A percentile compares a stretch with the other conserved stretches of the same genome.
Conservation (phyloP, 1,140 invertebrate species). For the Goniozus legneri region DNA sequence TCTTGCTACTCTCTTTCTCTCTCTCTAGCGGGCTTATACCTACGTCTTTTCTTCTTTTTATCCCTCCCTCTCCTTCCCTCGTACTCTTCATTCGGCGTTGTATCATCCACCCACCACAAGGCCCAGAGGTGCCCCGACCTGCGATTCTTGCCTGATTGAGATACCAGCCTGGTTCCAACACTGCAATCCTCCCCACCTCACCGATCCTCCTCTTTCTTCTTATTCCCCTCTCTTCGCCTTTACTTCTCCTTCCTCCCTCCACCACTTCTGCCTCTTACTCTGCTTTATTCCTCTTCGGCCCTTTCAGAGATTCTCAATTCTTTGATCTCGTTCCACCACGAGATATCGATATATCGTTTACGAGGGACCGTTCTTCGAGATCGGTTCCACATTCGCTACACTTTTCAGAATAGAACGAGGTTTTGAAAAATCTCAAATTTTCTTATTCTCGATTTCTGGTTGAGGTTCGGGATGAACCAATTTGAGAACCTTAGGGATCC, state of each 20-base stretch:
- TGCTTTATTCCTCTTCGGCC: neutral
- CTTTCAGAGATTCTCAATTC: too few species aligned
- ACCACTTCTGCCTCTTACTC: slow-evolving; percentile 1
- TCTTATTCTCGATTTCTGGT: too few species aligned
- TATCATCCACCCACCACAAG: slow-evolving; percentile 33
- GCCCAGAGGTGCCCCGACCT: slow-evolving; percentile 40
- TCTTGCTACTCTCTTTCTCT: neutral
- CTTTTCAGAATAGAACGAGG: too few species aligned
- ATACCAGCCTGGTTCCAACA: slow-evolving; percentile 47
- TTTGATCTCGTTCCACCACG: too few species aligned
- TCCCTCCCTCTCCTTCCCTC: too few species aligned
- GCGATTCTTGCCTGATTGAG: slow-evolving; percentile 48
- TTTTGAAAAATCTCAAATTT: too few species aligned
- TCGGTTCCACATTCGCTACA: too few species aligned
- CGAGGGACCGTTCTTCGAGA: too few species aligned
- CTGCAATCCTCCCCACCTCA: slow-evolving; percentile 32
- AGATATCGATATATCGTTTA: too few species aligned
- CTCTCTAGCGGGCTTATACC: slow-evolving; percentile 1
- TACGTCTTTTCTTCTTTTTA: neutral
- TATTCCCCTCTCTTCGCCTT: slow-evolving; percentile 9
- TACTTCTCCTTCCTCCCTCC: slow-evolving; percentile 5
- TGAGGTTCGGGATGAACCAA: too few species aligned
- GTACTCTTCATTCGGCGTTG: too few species aligned
- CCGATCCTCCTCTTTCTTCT: slow-evolving; percentile 17
- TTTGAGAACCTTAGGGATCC: neutral